Base-by-base conservation (phyloP, 2,888 invertebrate genomes). In the Parnassius mnemosyne region DNA sequence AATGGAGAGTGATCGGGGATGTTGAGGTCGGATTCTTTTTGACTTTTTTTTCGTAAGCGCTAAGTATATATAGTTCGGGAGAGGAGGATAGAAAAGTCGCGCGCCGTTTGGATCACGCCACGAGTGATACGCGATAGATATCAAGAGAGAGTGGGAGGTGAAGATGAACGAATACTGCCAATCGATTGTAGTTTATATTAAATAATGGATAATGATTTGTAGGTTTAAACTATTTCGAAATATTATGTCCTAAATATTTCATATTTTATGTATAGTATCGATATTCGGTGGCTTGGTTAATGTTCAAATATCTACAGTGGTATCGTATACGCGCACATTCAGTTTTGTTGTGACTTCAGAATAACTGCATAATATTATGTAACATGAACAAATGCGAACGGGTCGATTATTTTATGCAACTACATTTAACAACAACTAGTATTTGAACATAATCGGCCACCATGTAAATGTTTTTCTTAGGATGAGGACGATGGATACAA, bases 151-250 rank as follows among this genome's bases (percentile, higher is more conserved):
- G 9, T 16, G 49, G 12, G 16, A 65, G 77, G 74, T 74, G 79
- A 77, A 79, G 80, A 77, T 80, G 79, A 87, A 84, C 75, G 78
- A 84, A 87, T 89, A 90, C 90, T 90, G 90, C 89, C 90, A 90
- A 89, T 89, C 86, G 89, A 85, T 86, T 84, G 87, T 89, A 89
- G 88, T 83, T 85, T 85, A 81, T 86, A 84, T 78, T 78, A 75
- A 78, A 74, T 84, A 84, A 82, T 81, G 80, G 79, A 79, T 84
- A 85, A 86, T 85, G 83, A 84, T 88, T 87, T 87, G 86, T 88
- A 89, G 88, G 78, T 62, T 79, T 84, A 83, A 84, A 86, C 83
- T 72, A 84, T 85, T 89, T 87, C 77, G 85, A 83, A 83, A 85
- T 87, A 88, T 84, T 84, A 83, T 88, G 85, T 87, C 87, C 83